Conservation (phyloP, 37 sponge, comb jelly and placozoan species). For the Chondrosia reniformis region DNA sequence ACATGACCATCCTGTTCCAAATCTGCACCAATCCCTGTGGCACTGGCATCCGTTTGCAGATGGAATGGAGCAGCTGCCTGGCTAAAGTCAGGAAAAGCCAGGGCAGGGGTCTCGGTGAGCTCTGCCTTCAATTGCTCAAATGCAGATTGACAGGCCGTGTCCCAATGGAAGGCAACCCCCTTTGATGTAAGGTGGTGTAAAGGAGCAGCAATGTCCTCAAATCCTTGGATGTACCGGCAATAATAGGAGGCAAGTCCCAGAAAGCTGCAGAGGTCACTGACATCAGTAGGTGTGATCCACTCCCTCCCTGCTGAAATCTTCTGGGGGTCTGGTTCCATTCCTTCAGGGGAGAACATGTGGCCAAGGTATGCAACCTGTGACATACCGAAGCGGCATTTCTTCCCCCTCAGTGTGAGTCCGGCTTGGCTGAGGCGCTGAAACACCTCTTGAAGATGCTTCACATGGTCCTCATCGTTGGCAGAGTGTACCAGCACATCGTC, state of each 20-base stretch:
- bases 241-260: conserved; percentile 17
- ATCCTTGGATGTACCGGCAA: background rate
- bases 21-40: conserved; percentile 43
- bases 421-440: conserved; percentile 5
- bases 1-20: conserved; percentile 38
- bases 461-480: background rate
- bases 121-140: background rate
- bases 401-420: conserved; percentile 12
- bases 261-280: background rate
- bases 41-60: conserved; percentile 52
- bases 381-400: conserved; percentile 20
- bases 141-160: background rate
- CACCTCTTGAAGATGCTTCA: conserved; percentile 2
- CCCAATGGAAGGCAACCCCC: background rate
- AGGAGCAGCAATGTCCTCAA: background rate
- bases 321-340: conserved; percentile 8
- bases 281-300: background rate
- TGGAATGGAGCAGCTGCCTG: conserved; percentile 29
- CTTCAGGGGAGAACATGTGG: conserved; percentile 20
- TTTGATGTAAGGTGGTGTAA: background rate
- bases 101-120: conserved; percentile 22
- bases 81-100: conserved; percentile 33
- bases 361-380: conserved; percentile 1
- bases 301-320: conserved; percentile 6
- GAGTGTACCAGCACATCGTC: conserved; percentile 42